Percentiles rank a stretch among this genome's conserved stretches.
Conservation (phyloP, 2,113 vertebrate species). For the Eupsittula cactorum region DNA sequence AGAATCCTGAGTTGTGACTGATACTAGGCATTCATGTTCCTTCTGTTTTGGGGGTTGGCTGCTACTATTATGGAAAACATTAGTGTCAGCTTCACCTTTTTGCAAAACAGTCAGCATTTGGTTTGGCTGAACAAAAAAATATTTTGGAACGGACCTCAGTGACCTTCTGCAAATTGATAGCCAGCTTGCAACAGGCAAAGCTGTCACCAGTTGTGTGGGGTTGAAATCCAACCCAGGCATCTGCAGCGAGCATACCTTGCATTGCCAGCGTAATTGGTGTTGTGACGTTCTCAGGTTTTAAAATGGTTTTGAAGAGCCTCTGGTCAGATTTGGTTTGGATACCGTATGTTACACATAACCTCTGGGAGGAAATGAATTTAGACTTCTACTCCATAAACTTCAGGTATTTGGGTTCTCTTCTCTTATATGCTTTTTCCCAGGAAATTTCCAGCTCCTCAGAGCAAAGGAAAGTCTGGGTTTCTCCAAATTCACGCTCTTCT, state of each 20-base stretch:
- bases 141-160: slow-evolving; percentile 24
- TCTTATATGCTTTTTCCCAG: neutral
- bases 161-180: slow-evolving; percentile 54
- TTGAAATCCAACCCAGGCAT: neutral
- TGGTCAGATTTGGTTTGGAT: neutral
- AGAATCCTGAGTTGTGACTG: neutral
- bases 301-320: neutral
- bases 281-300: neutral
- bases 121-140: slow-evolving; percentile 43
- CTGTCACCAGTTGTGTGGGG: neutral
- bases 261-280: neutral
- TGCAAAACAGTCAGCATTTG: slow-evolving; percentile 36
- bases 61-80: slow-evolving; percentile 9
- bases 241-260: neutral
- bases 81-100: slow-evolving; percentile 32
- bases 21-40: neutral
- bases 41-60: neutral
- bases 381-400: neutral
- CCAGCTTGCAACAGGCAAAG: neutral
- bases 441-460: neutral
- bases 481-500: neutral
- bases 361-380: neutral
- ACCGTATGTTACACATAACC: fast-evolving
- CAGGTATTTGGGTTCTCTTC: neutral
- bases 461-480: neutral